Evolutionary conservation across 2,797 vertebrate species (phyloP), one percentile per base, ranked within the genome.

Genomic region (Chromobotia macracanthus): DNA sequence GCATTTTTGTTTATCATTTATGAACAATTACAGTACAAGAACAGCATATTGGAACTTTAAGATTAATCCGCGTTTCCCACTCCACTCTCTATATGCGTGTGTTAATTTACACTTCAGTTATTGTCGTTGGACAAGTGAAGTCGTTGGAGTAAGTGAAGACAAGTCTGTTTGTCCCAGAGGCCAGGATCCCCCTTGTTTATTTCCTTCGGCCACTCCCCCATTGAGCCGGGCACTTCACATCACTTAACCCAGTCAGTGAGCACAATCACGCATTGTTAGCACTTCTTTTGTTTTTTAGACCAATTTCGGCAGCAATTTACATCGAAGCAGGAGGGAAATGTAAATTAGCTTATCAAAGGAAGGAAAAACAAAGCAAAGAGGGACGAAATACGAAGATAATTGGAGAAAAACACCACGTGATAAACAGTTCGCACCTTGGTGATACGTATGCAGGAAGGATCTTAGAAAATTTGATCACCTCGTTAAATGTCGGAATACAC

Each of bases 271-370:
- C 79, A 81, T 77, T 83, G 48, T 77, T 69, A 80, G 68, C 68
- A 0, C 56, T 18, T 41, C 58, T 41, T 79, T 81, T 70, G 48
- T 70, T 67, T 70, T 56, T 38, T n/a, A 3, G 8, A 51, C 63
- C 66, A 58, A 69, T 80, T 80, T 79, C 41, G 75, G 75, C 65
- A 71, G 77, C 58, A 80, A 84, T 84, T 80, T 80, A 77, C 84
- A 85, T 83, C 67, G 25, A 68, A 78, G 72, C 77, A 5, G 72
- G 66, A 53, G 70, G 46, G 31, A 75, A 74, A 78, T 63, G 79
- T 19, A 60, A 86, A 76, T 68, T 61, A 65, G 61, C 80, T 74
- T 72, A 53, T 81, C 65, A 84, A 80, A 82, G 63, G 51, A 79
- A 68, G 18, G 18, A n/a, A 51, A 51, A 55, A 41, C 12, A 75